A percentile compares a stretch with the other conserved stretches of the same genome.
phyloP scores from a whole-genome alignment of 2,113 vertebrate species.

The Megalops atlanticus region DNA sequence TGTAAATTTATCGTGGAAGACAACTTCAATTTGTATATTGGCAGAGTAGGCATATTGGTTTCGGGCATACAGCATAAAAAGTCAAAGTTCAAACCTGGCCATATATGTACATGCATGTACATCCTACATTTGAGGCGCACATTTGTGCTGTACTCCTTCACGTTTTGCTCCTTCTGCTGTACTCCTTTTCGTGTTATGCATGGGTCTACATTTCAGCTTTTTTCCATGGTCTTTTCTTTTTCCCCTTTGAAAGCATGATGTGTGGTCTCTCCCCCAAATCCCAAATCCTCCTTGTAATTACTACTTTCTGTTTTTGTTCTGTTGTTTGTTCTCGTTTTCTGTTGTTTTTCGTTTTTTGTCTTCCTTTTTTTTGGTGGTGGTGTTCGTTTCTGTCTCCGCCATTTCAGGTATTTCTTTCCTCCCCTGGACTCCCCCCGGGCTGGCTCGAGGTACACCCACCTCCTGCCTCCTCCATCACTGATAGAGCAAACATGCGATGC shows the following conservation, averaged over 20 bases:
- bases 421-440: slow-evolving; percentile 88
- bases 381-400: slow-evolving; percentile 73
- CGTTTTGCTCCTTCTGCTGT: background rate
- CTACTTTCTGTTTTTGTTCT: background rate
- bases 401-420: slow-evolving; percentile 95
- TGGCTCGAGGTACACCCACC: slow-evolving; percentile 87
- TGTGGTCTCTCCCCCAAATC: slow-evolving; percentile 51
- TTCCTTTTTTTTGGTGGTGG: slow-evolving; percentile 44
- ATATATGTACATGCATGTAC: no score
- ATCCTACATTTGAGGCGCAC: no score
- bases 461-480: slow-evolving; percentile 86
- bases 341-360: slow-evolving; percentile 27
- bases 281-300: background rate
- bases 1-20: no score
- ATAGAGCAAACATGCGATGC: slow-evolving; percentile 86
- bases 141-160: slow-evolving; percentile 2
- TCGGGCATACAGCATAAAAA: no score
- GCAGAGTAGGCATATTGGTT: no score
- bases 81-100: no score
- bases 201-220: slow-evolving; percentile 7
- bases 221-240: slow-evolving; percentile 35
- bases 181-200: slow-evolving; percentile 20
- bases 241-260: slow-evolving; percentile 58
- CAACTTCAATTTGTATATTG: no score
- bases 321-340: background rate